Conservation (phyloP, 2,113 vertebrate species). For the Trematocara unimaculatum region DNA sequence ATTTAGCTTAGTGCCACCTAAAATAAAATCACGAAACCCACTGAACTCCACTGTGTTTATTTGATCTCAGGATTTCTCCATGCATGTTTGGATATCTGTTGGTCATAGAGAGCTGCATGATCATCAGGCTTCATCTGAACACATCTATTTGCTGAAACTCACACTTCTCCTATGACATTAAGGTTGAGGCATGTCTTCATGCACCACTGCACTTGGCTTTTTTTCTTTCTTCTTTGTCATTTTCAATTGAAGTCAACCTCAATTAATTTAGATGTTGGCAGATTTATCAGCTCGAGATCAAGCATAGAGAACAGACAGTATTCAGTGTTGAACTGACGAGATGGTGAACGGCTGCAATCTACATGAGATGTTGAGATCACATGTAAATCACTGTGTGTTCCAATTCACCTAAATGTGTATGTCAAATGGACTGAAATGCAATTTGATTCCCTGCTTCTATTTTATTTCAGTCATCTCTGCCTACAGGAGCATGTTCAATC, state of each 20-base stretch:
- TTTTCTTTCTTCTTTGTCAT: neutral
- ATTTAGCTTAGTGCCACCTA: neutral
- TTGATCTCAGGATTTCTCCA: neutral
- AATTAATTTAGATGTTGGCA: neutral
- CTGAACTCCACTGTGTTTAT: neutral
- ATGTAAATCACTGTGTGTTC: neutral
- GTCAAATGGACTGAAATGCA: neutral
- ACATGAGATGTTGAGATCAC: neutral
- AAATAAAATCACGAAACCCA: neutral
- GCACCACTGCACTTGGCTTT: neutral
- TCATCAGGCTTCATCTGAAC: neutral
- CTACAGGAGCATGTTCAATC: neutral
- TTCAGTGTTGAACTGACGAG: neutral
- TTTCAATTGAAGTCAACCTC: neutral
- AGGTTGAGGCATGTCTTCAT: neutral
- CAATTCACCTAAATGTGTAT: neutral
- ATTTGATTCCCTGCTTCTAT: neutral
- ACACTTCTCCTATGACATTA: neutral
- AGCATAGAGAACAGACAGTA: neutral
- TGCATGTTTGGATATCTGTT: constrained; percentile 23
- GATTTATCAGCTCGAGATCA: neutral
- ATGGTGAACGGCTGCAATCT: neutral
- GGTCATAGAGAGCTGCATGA: constrained; percentile 30
- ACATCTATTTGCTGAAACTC: neutral
- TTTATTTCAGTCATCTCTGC: constrained; percentile 35